Base-by-base conservation (phyloP, 2,888 invertebrate species). In the Portevinia maculata region DNA sequence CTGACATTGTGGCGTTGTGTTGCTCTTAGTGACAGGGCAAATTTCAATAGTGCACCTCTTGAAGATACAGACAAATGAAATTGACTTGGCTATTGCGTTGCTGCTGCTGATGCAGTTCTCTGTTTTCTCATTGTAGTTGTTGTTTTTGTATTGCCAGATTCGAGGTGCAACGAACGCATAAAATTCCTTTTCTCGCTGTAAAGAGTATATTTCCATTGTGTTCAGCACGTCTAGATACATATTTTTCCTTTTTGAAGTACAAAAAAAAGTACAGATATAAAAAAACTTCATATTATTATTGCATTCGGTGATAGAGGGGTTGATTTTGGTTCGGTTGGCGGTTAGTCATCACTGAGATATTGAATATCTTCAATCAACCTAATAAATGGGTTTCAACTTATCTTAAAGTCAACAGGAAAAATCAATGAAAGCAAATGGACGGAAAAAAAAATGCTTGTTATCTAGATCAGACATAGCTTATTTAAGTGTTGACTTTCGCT, bases 131-230 rank as follows among this genome's bases (percentile, higher is more conserved):
- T 21, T 67, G 34, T 17, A 28, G 30, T 21, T 39, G 21, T 21
- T 59, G 53, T 48, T 46, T 39, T 3, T 24, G 24, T 24, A n/a
- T 24, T 24, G 5, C 5, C 5, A 3, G 73, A 48, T 73, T 67
- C 44, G 55, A 74, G 50, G 79, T 74, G 79, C 79, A 79, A 79
- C 48, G 79, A 79, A 79, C 79, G 79, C 55, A 74, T 62, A 74
- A 79, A 74, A 62, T 67, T 55, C 46, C 62, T 62, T 46, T 46
- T 50, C 34, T 52, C 41, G 24, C 34, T 32, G 28, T 15, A 64
- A 44, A 44, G 44, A 65, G 57, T 50, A 59, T 44, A 53, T 48
- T 60, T 50, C 24, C 79, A 79, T 79, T 79, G 79, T 79, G 67
- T 65, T 70, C 32, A 41, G 59, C 79, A 79, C 79, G 79, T 59